Evolutionary conservation across 1,140 invertebrate genomes (phyloP), one percentile per base, ranked within the genome.

Genomic region (Ips typographus): DNA sequence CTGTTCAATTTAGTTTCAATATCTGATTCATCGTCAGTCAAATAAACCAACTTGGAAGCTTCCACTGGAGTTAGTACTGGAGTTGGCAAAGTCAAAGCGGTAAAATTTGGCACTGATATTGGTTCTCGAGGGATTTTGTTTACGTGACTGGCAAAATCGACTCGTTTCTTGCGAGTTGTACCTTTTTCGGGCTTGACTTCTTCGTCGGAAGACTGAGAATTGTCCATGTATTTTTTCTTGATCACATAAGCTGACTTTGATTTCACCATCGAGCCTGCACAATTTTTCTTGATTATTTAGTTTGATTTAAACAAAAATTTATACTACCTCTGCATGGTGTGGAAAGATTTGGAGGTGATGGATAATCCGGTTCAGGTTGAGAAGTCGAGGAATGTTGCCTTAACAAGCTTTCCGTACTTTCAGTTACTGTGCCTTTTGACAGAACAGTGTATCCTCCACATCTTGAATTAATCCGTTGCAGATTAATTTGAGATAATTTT

Each of bases 101-200:
- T 86, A 75, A 91, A 91, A 80, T 91, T 91, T 72, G 91, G 90
- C 71, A 92, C 90, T 2, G 90, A 92, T 52, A 90, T 86, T 1
- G 89, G 89, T 74, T 91, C 90, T 53, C 90, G 81, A 1, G 88
- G 85, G 78, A 89, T 85, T 44, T 84, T 75, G 62, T 65, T 78
- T 55, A 72, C 77, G 71, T 65, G 70, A 73, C 42, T 76, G 73
- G 67, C 79, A 68, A 64, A 82, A 78, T 74, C 80, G 62, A 77
- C 81, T 72, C 76, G 70, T 74, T 71, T 80, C 77, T 76, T 83
- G 72, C 40, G 77, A 74, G 65, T 71, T 0, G 63, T 56, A 36
- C 8, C n/a, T 8, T 44, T 41, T 52, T 61, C 58, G 60, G 66
- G 64, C 60, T 67, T 70, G 0, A 40, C 8, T 68, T 73, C 70